phyloP scores from a whole-genome alignment of 53 echinoderm and acorn worm species.

The Zoroaster sp. region DNA sequence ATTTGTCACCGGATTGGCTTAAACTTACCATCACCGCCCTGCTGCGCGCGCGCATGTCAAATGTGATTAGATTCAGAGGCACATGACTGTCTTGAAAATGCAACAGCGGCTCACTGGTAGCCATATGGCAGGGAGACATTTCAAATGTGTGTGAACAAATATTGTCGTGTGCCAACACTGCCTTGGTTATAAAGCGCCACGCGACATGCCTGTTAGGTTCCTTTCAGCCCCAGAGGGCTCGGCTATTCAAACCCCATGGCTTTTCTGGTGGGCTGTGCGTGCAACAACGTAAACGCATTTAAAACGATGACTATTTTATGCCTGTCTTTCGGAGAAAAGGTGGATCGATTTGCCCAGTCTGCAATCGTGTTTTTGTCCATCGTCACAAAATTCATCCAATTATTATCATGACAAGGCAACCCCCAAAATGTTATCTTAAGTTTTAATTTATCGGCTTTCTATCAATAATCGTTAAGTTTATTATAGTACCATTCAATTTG shows the following conservation, averaged over 20 bases:
- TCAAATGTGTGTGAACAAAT: constrained; percentile 50
- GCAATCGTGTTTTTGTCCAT: too few relatives aligned
- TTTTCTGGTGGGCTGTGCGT: not conserved
- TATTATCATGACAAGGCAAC: too few relatives aligned
- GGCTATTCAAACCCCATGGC: not conserved
- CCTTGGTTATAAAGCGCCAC: constrained; percentile 40
- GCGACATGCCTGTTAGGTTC: not conserved
- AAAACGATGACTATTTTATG: constrained; percentile 3
- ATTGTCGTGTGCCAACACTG: constrained; percentile 43
- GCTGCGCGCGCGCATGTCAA: constrained; percentile 11
- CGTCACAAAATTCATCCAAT: too few relatives aligned
- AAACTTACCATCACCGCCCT: constrained; percentile 6
- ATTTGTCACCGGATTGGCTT: constrained; percentile 22
- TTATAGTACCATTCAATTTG: too few relatives aligned
- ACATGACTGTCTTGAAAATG: constrained; percentile 4
- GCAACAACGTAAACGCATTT: not conserved
- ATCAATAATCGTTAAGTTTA: too few relatives aligned
- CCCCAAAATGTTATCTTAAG: too few relatives aligned
- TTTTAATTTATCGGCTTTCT: too few relatives aligned
- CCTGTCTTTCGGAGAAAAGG: not conserved
- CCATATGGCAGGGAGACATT: constrained; percentile 58
- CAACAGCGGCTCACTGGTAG: constrained; percentile 62
- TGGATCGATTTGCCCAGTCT: too few relatives aligned
- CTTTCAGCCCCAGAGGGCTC: not conserved
- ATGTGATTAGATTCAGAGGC: not conserved